These are phyloP conservation scores for Phyllostomus discolor DNA, from an alignment of 2,113 vertebrate species.

Conservation along the genomic window DNA sequence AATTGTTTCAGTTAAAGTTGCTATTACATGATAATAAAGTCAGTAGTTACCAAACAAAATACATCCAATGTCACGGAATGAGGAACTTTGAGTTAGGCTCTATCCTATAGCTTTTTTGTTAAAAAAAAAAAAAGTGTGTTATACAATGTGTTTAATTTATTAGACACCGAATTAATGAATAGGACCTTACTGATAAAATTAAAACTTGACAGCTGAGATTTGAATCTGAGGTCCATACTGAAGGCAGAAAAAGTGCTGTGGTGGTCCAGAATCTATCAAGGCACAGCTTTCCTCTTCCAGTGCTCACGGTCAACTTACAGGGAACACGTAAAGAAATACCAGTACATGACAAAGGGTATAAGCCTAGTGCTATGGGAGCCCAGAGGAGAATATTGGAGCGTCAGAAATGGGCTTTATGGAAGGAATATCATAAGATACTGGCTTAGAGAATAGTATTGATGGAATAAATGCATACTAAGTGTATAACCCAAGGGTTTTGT, in stretches of 20 bases:
- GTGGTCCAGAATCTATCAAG: neutral
- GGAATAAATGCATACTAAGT: neutral
- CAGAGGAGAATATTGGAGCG: neutral
- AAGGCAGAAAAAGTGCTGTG: neutral
- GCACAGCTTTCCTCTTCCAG: neutral
- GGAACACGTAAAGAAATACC: neutral
- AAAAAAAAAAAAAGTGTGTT: neutral
- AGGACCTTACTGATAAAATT: neutral
- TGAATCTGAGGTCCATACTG: neutral
- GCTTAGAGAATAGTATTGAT: neutral
- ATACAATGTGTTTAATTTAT: slow-evolving; percentile 9
- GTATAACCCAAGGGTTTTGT: neutral
- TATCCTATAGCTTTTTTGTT: neutral
- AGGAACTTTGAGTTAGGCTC: neutral
- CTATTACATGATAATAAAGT: neutral
- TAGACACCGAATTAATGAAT: neutral
- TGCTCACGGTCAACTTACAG: neutral
- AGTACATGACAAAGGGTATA: neutral
- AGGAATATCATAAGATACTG: neutral
- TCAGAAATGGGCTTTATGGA: neutral
- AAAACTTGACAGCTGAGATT: neutral
- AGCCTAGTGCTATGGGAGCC: neutral
- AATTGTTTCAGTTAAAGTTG: neutral
- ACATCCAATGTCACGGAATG: neutral
- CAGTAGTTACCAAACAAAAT: neutral